Evolutionary conservation across 2,797 vertebrate species (phyloP), one percentile per base, ranked within the genome.

Genomic region (Peromyscus aztecus): DNA sequence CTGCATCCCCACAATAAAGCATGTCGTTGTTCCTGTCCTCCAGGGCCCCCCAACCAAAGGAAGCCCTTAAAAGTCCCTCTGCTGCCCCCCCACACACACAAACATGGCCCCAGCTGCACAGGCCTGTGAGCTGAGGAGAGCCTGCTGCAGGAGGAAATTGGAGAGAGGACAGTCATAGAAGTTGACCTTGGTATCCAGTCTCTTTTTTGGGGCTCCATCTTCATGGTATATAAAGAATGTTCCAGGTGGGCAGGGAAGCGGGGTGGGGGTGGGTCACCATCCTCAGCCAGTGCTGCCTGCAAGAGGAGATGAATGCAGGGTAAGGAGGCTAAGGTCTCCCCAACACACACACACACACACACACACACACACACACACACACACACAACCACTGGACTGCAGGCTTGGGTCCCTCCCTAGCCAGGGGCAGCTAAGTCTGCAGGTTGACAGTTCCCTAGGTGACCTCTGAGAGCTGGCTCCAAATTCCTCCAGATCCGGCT

Each of bases 381-480:
- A 37, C 78, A 59, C 55, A 80, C n/a, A n/a, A 16, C n/a, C 55
- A 55, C 67, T 14, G 8, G n/a, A 19, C 29, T 19, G 10, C 61
- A 27, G 19, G 2, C 34, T 10, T 4, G 0, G 23, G 17, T 21
- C 29, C 43, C 65, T 43, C 12, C 71, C 65, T 14, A 21, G 71
- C n/a, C 65, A n/a, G 27, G 29, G 65, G 37, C 94, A 94, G 29
- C 40, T 40, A 85, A 2, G 81, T 82, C 40, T 75, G 49, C 87
- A 83, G 84, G 46, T 97, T 97, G 96, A 94, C 4, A 65, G 59
- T 94, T 73, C 90, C 93, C 84, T 89, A 88, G 37, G 88, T 96
- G 16, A 96, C 90, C 83, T 98, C 96, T 63, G 93, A 71, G 86
- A 93, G 4, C 27, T 87, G 83, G 93, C 81, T 96, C 55, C 76